phyloP scores from a whole-genome alignment of 2,797 vertebrate species.

The Micropoecilia bifurca region DNA sequence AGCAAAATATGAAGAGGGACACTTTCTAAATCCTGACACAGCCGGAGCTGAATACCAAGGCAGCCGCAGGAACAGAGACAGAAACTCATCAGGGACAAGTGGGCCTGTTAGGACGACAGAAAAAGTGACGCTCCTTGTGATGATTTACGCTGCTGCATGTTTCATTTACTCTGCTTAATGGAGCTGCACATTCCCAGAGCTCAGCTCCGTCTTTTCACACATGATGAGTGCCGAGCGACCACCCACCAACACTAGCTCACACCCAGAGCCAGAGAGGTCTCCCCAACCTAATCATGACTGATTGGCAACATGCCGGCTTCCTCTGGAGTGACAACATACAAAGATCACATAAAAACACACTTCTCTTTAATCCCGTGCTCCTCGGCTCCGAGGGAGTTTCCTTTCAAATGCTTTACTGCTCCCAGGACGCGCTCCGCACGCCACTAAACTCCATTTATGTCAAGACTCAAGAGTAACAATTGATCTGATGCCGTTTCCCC shows the following conservation, averaged over 20 bases:
- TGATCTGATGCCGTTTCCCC: conserved; percentile 32
- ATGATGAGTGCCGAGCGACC: not conserved
- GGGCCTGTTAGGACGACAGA: not conserved
- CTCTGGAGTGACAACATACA: conserved; percentile 14
- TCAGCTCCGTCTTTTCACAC: not conserved
- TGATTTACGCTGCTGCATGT: conserved; percentile 4
- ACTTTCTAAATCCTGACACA: conserved; percentile 8
- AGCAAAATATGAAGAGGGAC: conserved; percentile 9
- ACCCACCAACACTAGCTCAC: not conserved
- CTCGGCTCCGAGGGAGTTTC: conserved; percentile 12
- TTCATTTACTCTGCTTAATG: not conserved
- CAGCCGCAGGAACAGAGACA: conserved; percentile 1
- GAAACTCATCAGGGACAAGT: not conserved
- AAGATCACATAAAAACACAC: conserved; percentile 15
- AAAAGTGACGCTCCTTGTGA: not conserved
- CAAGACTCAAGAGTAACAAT: conserved; percentile 25
- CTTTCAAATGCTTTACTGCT: conserved; percentile 38
- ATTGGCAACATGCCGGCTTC: not conserved
- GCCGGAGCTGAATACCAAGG: conserved; percentile 3
- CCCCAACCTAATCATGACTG: not conserved
- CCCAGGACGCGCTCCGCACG: conserved; percentile 22
- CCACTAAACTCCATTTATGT: conserved; percentile 40
- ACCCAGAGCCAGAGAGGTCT: not conserved
- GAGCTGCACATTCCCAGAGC: conserved; percentile 4
- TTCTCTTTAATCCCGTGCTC: conserved; percentile 28